Base-by-base conservation (phyloP, 2,888 invertebrate genomes). In the Caenorhabditis macrosperma region DNA sequence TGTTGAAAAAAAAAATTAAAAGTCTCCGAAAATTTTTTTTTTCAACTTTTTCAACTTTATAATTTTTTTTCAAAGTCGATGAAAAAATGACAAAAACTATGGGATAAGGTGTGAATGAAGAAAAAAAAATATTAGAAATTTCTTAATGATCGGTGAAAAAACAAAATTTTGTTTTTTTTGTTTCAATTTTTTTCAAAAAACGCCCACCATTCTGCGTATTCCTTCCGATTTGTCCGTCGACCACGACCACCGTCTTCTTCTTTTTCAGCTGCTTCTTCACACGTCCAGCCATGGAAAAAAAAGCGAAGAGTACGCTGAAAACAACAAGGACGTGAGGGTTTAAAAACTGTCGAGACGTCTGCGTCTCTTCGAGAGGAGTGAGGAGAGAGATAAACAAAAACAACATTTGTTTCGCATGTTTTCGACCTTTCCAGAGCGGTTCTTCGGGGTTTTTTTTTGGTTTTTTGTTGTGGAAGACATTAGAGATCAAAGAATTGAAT, bases 401-500 rank as follows among this genome's bases (percentile, higher is more conserved):
- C 48, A 55, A 67, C n/a, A 55, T n/a, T n/a, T n/a, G n/a, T n/a
- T n/a, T n/a, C n/a, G n/a, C n/a, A n/a, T n/a, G n/a, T n/a, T n/a
- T n/a, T n/a, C n/a, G n/a, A n/a, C n/a, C n/a, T n/a, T n/a, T n/a
- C n/a, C n/a, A n/a, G n/a, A 44, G 28, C 4, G 12, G 20, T 35
- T 28, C 3, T 67, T 44, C 38, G 12, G 10, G 30, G 15, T 55
- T 67, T 67, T 52, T 44, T 52, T 35, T 20, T 4, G 22, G 9
- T 20, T 57, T 57, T 57, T 38, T 1, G 28, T 30, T 57, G 12
- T 38, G 30, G 6, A 52, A 41, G 52, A 64, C 22, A n/a, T n/a
- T n/a, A n/a, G n/a, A n/a, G n/a, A 30, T 6, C 15, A 1, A 28
- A 24, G 33, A 52, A 52, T 35, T 15, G 1, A 48, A 17, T n/a